A percentile compares a stretch with the other conserved stretches of the same genome.
Evolutionary conservation across 2,888 invertebrate species (phyloP).

Genomic region (Macropis europaea): DNA sequence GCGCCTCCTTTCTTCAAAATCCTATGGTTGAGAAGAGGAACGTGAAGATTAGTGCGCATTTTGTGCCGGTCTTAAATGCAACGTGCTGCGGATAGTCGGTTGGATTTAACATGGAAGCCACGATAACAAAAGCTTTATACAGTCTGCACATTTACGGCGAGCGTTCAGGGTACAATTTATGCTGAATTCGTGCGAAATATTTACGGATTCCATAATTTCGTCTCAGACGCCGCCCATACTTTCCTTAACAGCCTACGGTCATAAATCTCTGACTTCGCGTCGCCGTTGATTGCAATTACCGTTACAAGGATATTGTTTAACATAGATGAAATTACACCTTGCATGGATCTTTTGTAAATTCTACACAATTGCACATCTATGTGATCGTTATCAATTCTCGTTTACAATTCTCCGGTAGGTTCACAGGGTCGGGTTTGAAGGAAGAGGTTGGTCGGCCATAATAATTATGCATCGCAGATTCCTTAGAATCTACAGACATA

Average conservation of each 20-base stretch:
- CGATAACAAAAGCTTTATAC: slow-evolving; percentile 52
- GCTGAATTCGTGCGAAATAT: slow-evolving; percentile 34
- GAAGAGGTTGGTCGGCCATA: no score
- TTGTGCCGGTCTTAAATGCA: slow-evolving; percentile 43
- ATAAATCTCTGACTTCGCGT: slow-evolving; percentile 5
- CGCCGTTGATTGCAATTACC: slow-evolving; percentile 26
- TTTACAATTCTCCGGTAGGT: no score
- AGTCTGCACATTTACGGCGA: slow-evolving; percentile 15
- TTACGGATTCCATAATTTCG: slow-evolving; percentile 39
- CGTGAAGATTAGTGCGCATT: slow-evolving; percentile 52
- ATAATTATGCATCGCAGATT: no score
- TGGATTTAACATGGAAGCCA: slow-evolving; percentile 33
- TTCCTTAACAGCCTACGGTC: slow-evolving; percentile 1
- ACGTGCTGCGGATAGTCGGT: slow-evolving; percentile 32
- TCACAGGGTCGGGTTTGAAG: no score
- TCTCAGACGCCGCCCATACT: slow-evolving; percentile 19
- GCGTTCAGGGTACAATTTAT: slow-evolving; percentile 36
- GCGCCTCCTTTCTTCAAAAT: slow-evolving; percentile 27
- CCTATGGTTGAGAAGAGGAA: slow-evolving; percentile 18
- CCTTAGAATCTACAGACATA: no score
- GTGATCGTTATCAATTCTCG: no score
- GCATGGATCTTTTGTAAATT: no score
- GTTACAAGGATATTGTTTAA: not conserved
- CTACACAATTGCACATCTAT: no score
- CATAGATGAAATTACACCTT: no score